phyloP scores from a whole-genome alignment of 2,113 vertebrate genomes.

The Loxodonta africana region DNA sequence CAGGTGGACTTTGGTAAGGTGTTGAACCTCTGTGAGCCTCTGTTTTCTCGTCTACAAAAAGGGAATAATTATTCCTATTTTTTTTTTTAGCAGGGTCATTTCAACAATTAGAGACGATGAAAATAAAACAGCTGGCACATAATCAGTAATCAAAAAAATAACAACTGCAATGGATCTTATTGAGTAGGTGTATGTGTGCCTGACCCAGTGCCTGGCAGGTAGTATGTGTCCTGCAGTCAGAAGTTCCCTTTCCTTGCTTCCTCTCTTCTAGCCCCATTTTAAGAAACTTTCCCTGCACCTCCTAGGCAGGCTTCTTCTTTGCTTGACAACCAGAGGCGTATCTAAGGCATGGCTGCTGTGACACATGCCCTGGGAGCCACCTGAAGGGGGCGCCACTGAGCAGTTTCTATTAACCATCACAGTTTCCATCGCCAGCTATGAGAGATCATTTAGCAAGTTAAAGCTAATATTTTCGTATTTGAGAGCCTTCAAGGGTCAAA shows the following conservation, averaged over 20 bases:
- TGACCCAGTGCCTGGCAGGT: neutral
- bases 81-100: neutral
- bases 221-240: neutral
- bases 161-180: neutral
- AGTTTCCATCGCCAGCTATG: no score
- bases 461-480: no score
- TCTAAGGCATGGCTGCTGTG: no score
- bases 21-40: neutral
- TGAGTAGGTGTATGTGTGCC: neutral
- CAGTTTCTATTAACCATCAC: no score
- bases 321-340: neutral
- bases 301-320: neutral
- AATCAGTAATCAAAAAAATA: neutral
- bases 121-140: neutral
- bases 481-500: no score
- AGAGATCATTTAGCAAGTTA: no score
- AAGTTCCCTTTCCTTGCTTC: neutral
- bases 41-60: neutral
- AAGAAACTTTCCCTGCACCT: neutral
- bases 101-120: neutral
- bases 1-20: neutral
- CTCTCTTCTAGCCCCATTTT: neutral
- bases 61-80: neutral
- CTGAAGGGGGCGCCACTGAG: no score
- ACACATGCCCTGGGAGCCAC: no score